Evolutionary conservation across 2,888 invertebrate genomes (phyloP).

Genomic region (Caenorhabditis becei): DNA sequence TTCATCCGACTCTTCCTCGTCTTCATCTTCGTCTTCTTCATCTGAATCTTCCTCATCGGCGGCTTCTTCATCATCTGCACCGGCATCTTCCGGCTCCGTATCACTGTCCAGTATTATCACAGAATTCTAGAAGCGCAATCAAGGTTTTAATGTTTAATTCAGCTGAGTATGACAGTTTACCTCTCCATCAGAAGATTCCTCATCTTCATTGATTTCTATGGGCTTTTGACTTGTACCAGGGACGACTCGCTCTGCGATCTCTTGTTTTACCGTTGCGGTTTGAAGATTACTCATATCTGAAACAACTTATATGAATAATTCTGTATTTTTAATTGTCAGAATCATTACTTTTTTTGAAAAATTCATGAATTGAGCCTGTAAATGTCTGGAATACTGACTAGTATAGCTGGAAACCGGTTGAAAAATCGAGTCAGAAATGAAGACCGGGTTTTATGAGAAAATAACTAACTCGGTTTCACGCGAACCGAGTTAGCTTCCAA

Average conservation of each 20-base stretch:
- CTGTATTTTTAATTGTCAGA: background rate
- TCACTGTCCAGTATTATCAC: conserved; percentile 53
- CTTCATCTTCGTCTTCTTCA: conserved; percentile 45
- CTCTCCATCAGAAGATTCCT: conserved; percentile 54
- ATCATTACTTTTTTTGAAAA: conserved; percentile 1
- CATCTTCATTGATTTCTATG: conserved; percentile 46
- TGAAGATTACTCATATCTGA: conserved; percentile 15
- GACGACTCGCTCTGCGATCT: background rate
- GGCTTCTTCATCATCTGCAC: conserved; percentile 49
- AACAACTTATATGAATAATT: background rate
- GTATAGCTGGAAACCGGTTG: no score
- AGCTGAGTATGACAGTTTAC: background rate
- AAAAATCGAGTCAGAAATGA: background rate
- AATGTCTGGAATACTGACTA: background rate
- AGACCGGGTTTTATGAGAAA: no score
- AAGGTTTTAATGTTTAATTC: background rate
- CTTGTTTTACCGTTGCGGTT: conserved; percentile 5
- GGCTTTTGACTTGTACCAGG: conserved; percentile 14
- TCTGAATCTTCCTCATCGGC: conserved; percentile 37
- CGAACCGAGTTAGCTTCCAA: no score
- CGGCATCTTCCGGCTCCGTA: conserved; percentile 42
- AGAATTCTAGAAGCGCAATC: conserved; percentile 23
- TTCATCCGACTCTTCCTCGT: conserved; percentile 34
- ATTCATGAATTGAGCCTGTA: background rate
- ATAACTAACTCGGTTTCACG: no score